Percentiles rank a stretch among this genome's conserved stretches.
Conservation (phyloP, 2,113 vertebrate species). For the Phrynocephalus versicolor region DNA sequence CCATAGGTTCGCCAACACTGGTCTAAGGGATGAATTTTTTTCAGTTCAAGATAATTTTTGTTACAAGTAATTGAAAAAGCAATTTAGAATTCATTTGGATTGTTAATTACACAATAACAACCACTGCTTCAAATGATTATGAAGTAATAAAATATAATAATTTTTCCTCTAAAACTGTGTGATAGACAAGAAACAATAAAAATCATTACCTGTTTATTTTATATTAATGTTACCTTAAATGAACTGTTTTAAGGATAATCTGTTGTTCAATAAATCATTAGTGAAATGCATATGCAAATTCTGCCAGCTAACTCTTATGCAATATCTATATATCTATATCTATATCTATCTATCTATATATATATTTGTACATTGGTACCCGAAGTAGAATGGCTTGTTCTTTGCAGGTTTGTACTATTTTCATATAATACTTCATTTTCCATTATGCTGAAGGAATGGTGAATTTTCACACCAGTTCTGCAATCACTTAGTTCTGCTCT, state of each 20-base stretch:
- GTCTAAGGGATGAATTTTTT: no score
- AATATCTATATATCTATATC: background rate
- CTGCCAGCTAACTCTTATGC: background rate
- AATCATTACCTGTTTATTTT: slow-evolving; percentile 21
- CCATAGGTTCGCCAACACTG: no score
- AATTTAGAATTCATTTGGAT: slow-evolving; percentile 71
- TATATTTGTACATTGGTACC: background rate
- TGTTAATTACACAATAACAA: slow-evolving; percentile 72
- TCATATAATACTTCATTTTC: background rate
- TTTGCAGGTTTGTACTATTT: background rate
- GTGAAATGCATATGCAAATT: background rate
- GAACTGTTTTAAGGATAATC: fast-evolving
- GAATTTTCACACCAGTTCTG: background rate
- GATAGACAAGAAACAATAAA: slow-evolving; percentile 41
- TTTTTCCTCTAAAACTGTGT: slow-evolving; percentile 59
- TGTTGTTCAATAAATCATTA: no score
- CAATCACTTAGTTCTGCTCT: background rate
- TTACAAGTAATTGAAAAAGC: slow-evolving; percentile 70
- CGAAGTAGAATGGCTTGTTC: background rate
- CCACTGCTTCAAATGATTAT: slow-evolving; percentile 61
- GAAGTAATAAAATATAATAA: slow-evolving; percentile 65
- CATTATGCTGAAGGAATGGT: background rate
- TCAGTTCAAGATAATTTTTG: slow-evolving; percentile 68
- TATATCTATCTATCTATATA: background rate
- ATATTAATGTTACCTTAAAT: background rate